Base-by-base conservation (phyloP, 1,140 invertebrate genomes). In the Chionoecetes opilio region DNA sequence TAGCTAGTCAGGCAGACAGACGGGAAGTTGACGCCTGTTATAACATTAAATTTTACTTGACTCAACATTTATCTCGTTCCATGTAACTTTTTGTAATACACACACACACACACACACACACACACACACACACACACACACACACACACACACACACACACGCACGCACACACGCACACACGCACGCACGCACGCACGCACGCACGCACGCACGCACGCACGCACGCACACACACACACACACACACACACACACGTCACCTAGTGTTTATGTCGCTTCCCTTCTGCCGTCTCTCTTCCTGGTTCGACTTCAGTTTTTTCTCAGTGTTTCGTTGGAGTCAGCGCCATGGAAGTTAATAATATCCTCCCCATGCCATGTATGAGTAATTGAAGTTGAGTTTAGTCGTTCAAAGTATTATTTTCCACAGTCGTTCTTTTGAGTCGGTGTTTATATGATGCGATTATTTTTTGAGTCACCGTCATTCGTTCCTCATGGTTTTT, bases 161-260 rank as follows among this genome's bases (percentile, higher is more conserved):
- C 41, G 14, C 41, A 46, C 41, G 14, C 41, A 46, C 41, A 46
- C 41, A 46, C 41, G 14, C 41, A 46, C 41, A 46, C 41, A 46
- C 41, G 14, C 41, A 46, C 41, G 14, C 5, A 46, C 5, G 41
- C 5, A 46, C 14, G 41, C 41, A 46, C n/a, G 41, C 41, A 8
- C 41, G 41, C 14, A 46, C 41, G 14, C n/a, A 37, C 31, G 31
- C 37, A 87, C 32, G 21, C 31, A 87, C 85, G 11, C 85, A 87
- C 32, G 3, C 82, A 3, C 82, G n/a, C 82, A 85, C 82, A 85
- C 34, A 34, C 82, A 34, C 82, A 3, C 82, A 85, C 2, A 85
- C 82, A 34, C 86, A 87, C 86, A 87, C 34, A 87, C 38, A 89
- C 35, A 89, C 87, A 41, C 87, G 35, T 38, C 8, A 9, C 46